Base-by-base conservation (phyloP, 2,888 invertebrate genomes). In the Amphimallon solstitiale region DNA sequence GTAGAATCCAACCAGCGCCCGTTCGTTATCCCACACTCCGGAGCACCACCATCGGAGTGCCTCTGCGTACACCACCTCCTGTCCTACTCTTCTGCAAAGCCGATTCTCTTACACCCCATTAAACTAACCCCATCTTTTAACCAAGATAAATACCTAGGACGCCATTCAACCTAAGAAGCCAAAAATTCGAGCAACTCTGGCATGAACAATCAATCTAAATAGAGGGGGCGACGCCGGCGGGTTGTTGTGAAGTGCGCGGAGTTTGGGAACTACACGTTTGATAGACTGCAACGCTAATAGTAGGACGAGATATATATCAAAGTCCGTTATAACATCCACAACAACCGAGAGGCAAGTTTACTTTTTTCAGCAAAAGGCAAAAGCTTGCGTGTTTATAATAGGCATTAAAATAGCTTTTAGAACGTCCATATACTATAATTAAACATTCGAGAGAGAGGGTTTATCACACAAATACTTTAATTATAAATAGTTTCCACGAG, bases 181-280 rank as follows among this genome's bases (percentile, higher is more conserved):
- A 43, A 59, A 59, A 59, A 59, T 43, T 59, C 29, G 2, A 10
- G 34, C 56, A 43, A 29, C 17, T 43, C 56, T 14, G 48, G 23
- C 34, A 51, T 34, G 56, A 4, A 43, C 56, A 43, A 59, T 59
- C 56, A 59, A 59, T 59, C 56, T 59, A 59, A 21, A 29, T 29
- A 21, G 12, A 14, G 48, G 29, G 23, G 29, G 21, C 4, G 5
- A n/a, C 14, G 10, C 23, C 23, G n/a, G 6, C 23, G 48, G 48
- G 14, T 34, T 34, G 9, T 9, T 34, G 6, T 7, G 9, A 34
- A 34, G 9, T 34, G 12, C 4, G 2, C 40, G 14, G 40, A 40
- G 29, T 5, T 5, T 29, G 29, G 29, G 9, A 29, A 29, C 29
- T 29, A 29, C 29, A 29, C 29, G 9, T 29, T 29, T 29, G 5